These are phyloP conservation scores for Vanessa tameamea DNA, from an alignment of 1,140 invertebrate species.

Conservation along the genomic window DNA sequence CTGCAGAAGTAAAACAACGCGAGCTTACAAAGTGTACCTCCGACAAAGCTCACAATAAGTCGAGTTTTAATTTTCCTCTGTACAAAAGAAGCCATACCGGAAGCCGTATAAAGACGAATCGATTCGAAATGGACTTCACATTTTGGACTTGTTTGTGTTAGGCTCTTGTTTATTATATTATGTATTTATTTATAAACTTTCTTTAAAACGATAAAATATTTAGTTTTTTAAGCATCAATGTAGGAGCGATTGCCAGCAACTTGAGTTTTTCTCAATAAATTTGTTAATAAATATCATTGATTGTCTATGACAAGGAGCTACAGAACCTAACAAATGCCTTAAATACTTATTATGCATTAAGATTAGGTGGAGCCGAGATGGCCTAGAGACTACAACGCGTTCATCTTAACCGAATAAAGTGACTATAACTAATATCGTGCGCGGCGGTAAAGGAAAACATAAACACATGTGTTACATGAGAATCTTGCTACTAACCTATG, in stretches of 20 bases:
- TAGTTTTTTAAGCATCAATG: neutral
- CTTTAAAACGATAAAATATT: neutral
- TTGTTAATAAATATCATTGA: too few species aligned
- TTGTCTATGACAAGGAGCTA: too few species aligned
- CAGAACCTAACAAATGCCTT: too few species aligned
- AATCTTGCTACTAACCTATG: too few species aligned
- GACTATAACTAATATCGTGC: too few species aligned
- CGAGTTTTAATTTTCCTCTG: slow-evolving; percentile 63
- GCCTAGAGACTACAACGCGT: too few species aligned
- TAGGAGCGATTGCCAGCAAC: neutral
- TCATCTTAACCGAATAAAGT: too few species aligned
- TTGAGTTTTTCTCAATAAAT: too few species aligned
- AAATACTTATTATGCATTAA: too few species aligned
- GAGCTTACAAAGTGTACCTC: slow-evolving; percentile 43
- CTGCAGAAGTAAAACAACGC: slow-evolving; percentile 2
- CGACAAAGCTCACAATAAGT: slow-evolving; percentile 44
- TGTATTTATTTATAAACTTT: neutral
- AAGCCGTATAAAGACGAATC: slow-evolving; percentile 55
- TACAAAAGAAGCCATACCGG: slow-evolving; percentile 58
- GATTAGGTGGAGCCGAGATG: too few species aligned
- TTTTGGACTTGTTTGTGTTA: slow-evolving; percentile 18
- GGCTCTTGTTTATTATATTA: neutral
- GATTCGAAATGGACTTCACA: slow-evolving; percentile 46
- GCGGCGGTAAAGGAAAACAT: too few species aligned
- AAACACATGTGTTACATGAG: too few species aligned